phyloP scores from a whole-genome alignment of 2,797 vertebrate species.

The Myiotriccus ornatus region DNA sequence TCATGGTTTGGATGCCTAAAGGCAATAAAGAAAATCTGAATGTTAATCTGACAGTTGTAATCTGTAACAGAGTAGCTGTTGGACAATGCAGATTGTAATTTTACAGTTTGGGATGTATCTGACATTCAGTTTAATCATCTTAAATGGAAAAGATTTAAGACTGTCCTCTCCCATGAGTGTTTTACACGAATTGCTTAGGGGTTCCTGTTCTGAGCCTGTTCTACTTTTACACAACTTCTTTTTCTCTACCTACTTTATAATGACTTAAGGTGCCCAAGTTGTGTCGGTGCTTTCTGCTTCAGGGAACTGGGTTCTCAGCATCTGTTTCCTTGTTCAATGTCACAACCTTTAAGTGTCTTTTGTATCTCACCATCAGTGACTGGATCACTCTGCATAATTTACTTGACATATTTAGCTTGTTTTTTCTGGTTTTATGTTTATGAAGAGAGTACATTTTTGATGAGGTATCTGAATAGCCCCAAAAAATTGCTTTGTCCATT shows the following conservation, averaged over 20 bases:
- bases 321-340: conserved; percentile 30
- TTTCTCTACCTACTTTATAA: not conserved
- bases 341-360: conserved; percentile 31
- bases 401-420: conserved; percentile 36
- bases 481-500: not conserved
- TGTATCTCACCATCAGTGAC: conserved; percentile 16
- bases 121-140: not conserved
- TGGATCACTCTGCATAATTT: conserved; percentile 51
- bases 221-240: not conserved
- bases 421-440: not conserved
- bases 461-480: not conserved
- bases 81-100: accelerated
- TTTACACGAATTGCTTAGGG: not conserved
- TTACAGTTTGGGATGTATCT: not conserved
- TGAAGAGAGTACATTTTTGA: not conserved
- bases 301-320: not conserved
- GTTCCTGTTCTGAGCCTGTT: not conserved
- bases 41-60: not conserved
- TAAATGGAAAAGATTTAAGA: not conserved
- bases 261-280: not conserved
- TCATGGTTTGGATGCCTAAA: not conserved
- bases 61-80: not conserved
- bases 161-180: not conserved
- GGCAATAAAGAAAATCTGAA: not conserved
- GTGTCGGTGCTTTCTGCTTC: not conserved